Evolutionary conservation across 2,888 invertebrate species (phyloP).

Genomic region (Callyntrura sp.): DNA sequence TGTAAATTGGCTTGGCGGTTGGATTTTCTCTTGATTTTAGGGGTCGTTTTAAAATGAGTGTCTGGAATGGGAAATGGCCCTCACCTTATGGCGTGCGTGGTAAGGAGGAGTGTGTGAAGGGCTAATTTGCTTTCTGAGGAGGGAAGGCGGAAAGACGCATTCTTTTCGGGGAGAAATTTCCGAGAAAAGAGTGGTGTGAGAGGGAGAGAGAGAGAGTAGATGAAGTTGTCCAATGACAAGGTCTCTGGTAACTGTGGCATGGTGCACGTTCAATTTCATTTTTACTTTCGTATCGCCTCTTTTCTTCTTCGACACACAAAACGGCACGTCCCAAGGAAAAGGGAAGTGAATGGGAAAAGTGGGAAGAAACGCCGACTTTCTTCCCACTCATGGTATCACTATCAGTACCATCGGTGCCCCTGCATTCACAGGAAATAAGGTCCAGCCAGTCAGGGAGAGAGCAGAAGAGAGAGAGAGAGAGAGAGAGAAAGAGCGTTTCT

Average conservation of each 20-base stretch:
- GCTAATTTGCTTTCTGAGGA: no score
- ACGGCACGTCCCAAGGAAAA: constrained; percentile 48
- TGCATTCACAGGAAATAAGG: neutral
- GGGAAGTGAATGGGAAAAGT: constrained; percentile 31
- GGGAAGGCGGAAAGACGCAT: no score
- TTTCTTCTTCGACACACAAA: constrained; percentile 42
- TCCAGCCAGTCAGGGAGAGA: neutral
- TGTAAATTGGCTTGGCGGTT: no score
- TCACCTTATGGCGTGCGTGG: no score
- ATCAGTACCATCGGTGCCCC: neutral
- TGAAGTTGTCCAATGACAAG: neutral
- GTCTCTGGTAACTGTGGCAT: neutral
- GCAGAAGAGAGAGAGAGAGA: neutral
- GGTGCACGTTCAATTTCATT: no score
- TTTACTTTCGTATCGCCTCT: neutral
- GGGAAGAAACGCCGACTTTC: neutral
- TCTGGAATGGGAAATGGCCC: no score
- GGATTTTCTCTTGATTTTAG: no score
- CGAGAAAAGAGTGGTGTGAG: neutral
- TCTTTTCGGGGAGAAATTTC: neutral
- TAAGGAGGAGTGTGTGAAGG: no score
- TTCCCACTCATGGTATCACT: neutral
- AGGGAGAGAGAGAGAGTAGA: neutral
- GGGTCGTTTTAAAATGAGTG: no score
- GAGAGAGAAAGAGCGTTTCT: neutral